Percentiles rank a stretch among this genome's conserved stretches.
These are phyloP conservation scores for Hemitrygon akajei DNA, from an alignment of 2,797 vertebrate genomes.

Conservation along the genomic window DNA sequence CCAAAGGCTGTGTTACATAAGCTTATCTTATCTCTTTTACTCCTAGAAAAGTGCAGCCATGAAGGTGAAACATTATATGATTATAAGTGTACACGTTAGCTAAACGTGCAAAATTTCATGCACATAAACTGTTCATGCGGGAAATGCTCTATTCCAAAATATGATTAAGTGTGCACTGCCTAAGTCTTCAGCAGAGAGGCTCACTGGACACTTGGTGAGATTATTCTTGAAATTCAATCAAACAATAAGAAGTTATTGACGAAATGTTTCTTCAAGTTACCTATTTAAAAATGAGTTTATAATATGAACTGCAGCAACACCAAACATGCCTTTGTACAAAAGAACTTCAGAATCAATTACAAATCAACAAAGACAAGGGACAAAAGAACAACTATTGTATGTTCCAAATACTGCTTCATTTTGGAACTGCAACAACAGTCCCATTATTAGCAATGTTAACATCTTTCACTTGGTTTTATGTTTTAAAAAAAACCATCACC, in stretches of 20 bases:
- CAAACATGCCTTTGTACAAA: slow-evolving; percentile 84
- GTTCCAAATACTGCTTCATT: slow-evolving; percentile 47
- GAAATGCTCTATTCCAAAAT: slow-evolving; percentile 33
- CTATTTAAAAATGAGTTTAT: slow-evolving; percentile 50
- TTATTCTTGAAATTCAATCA: slow-evolving; percentile 28
- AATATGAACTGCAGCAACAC: slow-evolving; percentile 66
- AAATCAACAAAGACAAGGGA: slow-evolving; percentile 73
- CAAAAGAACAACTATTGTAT: slow-evolving; percentile 53
- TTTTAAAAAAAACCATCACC: slow-evolving; percentile 35
- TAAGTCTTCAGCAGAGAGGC: neutral
- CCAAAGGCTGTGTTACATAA: slow-evolving; percentile 25
- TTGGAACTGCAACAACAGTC: slow-evolving; percentile 21
- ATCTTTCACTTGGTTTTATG: slow-evolving; percentile 14
- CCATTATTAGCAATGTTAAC: slow-evolving; percentile 33
- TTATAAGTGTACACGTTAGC: slow-evolving; percentile 32
- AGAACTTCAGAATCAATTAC: slow-evolving; percentile 63
- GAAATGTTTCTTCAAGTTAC: neutral
- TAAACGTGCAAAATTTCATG: slow-evolving; percentile 36
- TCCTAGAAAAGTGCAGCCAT: slow-evolving; percentile 29
- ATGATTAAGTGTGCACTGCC: neutral
- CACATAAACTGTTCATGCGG: slow-evolving; percentile 36
- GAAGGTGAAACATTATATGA: slow-evolving; percentile 34
- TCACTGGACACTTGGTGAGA: slow-evolving; percentile 22
- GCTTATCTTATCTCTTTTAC: slow-evolving; percentile 17
- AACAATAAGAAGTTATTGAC: slow-evolving; percentile 34